Percentiles rank a stretch among this genome's conserved stretches.
These are phyloP conservation scores for Dolichomitus sp. DNA, from an alignment of 2,888 invertebrate genomes.

Conservation along the genomic window DNA sequence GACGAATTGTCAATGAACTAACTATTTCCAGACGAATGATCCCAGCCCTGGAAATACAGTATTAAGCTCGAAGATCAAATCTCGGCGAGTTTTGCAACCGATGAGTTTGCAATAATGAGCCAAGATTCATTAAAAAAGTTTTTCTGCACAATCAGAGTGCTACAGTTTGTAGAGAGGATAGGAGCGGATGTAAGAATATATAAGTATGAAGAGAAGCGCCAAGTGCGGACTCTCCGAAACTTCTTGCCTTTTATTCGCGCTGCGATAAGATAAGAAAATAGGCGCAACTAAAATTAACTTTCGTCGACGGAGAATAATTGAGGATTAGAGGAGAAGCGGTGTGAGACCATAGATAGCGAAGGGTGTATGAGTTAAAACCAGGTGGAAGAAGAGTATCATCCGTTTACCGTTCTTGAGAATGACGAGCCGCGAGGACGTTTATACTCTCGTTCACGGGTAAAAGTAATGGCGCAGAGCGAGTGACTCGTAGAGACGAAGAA, in stretches of 20 bases:
- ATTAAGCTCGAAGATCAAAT: conserved; percentile 4
- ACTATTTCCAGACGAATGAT: too few species aligned
- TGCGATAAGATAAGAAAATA: conserved; percentile 52
- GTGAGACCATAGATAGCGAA: conserved; percentile 21
- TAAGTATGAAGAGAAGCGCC: neutral
- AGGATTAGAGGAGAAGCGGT: conserved; percentile 45
- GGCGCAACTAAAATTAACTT: conserved; percentile 48
- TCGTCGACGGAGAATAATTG: conserved; percentile 48
- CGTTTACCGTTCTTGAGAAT: conserved; percentile 26
- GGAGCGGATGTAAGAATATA: too few species aligned
- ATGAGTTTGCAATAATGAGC: conserved; percentile 30
- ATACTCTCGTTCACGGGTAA: conserved; percentile 15
- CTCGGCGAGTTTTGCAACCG: neutral
- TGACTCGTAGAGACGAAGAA: conserved; percentile 17
- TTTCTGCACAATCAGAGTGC: conserved; percentile 23
- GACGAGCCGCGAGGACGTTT: conserved; percentile 38
- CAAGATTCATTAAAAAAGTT: conserved; percentile 30
- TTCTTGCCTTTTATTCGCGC: conserved; percentile 18
- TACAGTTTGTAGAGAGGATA: neutral
- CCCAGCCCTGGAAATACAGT: neutral
- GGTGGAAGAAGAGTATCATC: conserved; percentile 15
- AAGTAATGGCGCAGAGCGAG: conserved; percentile 35
- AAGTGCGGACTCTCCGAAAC: neutral
- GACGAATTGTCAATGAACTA: too few species aligned
- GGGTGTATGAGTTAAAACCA: conserved; percentile 25